Evolutionary conservation across 1,140 invertebrate species (phyloP).

Genomic region (Odontomachus brunneus): DNA sequence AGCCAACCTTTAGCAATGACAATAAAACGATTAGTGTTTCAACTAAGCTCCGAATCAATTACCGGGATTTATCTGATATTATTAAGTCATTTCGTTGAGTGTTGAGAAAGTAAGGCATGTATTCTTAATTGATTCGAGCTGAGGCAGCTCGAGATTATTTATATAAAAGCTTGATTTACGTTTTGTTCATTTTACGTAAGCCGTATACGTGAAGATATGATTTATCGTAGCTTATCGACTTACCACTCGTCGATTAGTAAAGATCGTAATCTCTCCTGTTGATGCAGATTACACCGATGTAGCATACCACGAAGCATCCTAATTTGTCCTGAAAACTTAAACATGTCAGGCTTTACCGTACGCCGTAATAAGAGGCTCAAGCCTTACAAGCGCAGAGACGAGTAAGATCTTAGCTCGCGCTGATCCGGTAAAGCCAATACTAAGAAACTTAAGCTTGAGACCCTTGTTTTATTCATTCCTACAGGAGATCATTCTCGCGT

Average conservation of each 20-base stretch:
- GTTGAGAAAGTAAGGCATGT: too few species aligned
- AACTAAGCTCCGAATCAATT: too few species aligned
- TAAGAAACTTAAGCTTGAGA: constrained; percentile 43
- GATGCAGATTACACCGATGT: constrained; percentile 11
- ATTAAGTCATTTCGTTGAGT: too few species aligned
- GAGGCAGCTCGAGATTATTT: too few species aligned
- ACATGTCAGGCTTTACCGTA: not conserved
- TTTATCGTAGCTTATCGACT: not conserved
- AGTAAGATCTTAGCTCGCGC: constrained; percentile 37
- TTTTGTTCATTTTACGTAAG: too few species aligned
- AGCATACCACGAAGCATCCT: not conserved
- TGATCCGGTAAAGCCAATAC: constrained; percentile 46
- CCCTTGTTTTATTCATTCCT: constrained; percentile 16
- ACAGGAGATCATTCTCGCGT: not conserved
- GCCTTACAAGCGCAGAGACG: not conserved
- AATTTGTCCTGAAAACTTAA: constrained; percentile 42
- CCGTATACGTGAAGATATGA: not conserved
- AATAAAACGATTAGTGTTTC: too few species aligned
- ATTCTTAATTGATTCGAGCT: not conserved
- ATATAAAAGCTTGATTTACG: too few species aligned
- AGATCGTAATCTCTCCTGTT: constrained; percentile 21
- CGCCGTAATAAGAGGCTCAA: constrained; percentile 46
- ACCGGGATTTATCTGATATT: too few species aligned
- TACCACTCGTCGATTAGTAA: not conserved
- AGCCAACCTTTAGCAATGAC: too few species aligned